Base-by-base conservation (phyloP, 2,797 vertebrate species). In the Ptychobarbus kaznakovi region DNA sequence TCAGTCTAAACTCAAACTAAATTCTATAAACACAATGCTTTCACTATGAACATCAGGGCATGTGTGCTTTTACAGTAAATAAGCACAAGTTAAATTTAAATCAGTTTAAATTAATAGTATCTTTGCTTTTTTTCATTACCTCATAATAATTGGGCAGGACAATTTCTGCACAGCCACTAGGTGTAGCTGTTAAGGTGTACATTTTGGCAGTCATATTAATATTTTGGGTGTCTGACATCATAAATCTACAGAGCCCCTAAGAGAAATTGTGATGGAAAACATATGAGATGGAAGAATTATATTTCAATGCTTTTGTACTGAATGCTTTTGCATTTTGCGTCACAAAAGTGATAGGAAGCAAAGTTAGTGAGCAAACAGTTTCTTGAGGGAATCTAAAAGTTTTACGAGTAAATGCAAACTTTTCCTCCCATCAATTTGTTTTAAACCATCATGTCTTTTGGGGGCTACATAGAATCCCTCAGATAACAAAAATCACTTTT, bases 21-120 rank as follows among this genome's bases (percentile, higher is more conserved):
- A 46, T 46, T 28, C 18, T 74, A 74, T 18, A 49, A 74, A 49
- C 70, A 10, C 40, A 28, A 1, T 51, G 25, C 8, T 74, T 74
- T 28, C 44, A 49, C n/a, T 18, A 49, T 73, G 44, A 74, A 49
- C 15, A 49, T 32, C 42, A 49, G 12, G 0, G 3, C 70, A 13
- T 28, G 72, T 49, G 42, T 49, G 70, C 44, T 49, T 42, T 72
- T 44, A 74, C 69, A 44, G 10, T 73, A 44, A 72, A 70, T n/a
- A 49, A 73, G 12, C n/a, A 2, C 42, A 49, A 73, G 42, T 42
- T 9, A 0, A 28, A 46, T 46, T 20, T 4, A 44, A 46, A 15
- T 25, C n/a, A 9, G 1, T 18, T 63, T 63, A 63, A 63, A 15
- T 63, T 13, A 65, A 63, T 6, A 28, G 61, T 28, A 63, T 63